Conservation (phyloP, 1,140 invertebrate species). For the Aphidius ervi region DNA sequence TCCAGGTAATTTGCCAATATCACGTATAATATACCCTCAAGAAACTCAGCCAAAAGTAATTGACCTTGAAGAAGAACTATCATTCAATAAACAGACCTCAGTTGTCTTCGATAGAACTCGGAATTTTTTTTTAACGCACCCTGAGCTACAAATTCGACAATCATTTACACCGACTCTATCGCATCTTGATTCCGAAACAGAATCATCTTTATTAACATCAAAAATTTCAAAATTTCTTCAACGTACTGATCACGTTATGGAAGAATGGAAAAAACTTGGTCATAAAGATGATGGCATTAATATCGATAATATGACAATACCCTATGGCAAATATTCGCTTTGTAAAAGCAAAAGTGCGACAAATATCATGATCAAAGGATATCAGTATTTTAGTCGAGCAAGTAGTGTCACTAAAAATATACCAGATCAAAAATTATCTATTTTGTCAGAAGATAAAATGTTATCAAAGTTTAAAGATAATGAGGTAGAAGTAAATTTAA, state of each 20-base stretch:
- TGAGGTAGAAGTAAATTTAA: constrained; percentile 29
- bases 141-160: constrained; percentile 64
- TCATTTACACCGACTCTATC: constrained; percentile 67
- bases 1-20: constrained; percentile 41
- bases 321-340: constrained; percentile 21
- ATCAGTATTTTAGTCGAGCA: constrained; percentile 64
- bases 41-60: constrained; percentile 31
- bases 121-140: constrained; percentile 70
- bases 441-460: constrained; percentile 54
- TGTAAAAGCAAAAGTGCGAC: constrained; percentile 68
- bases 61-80: constrained; percentile 53
- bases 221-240: constrained; percentile 77
- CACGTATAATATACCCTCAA: constrained; percentile 64
- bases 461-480: constrained; percentile 62
- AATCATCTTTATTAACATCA: constrained; percentile 67
- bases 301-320: constrained; percentile 29
- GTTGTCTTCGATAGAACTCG: constrained; percentile 78
- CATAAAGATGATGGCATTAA: constrained; percentile 54
- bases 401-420: constrained; percentile 50
- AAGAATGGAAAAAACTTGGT: constrained; percentile 71
- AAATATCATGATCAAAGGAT: constrained; percentile 76
- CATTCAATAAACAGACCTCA: constrained; percentile 64
- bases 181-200: constrained; percentile 67
- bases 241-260: constrained; percentile 79
- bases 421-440: constrained; percentile 21